Percentiles rank a stretch among this genome's conserved stretches.
These are phyloP conservation scores for Eudasyphora cyanicolor DNA, from an alignment of 2,888 invertebrate species.

Conservation along the genomic window DNA sequence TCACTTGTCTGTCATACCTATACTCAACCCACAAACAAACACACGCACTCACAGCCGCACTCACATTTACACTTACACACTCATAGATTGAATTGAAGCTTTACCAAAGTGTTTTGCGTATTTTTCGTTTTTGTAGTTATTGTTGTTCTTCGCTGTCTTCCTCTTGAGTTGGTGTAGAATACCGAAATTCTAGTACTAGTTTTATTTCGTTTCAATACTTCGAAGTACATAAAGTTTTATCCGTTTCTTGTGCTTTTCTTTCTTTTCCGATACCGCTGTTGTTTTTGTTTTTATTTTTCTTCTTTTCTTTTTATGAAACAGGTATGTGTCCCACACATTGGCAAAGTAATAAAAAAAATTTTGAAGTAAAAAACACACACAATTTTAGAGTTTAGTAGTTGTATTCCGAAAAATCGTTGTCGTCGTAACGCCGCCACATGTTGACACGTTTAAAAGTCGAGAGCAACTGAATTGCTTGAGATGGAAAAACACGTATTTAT, in stretches of 20 bases:
- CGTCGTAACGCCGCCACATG: constrained; percentile 42
- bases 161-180: too few species aligned
- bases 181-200: not conserved
- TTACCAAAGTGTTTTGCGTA: not conserved
- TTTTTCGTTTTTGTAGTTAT: not conserved
- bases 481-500: constrained; percentile 54
- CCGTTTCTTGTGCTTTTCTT: not conserved
- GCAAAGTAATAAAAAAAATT: constrained; percentile 26
- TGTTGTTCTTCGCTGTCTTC: constrained; percentile 29
- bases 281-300: not conserved
- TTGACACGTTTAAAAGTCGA: constrained; percentile 54
- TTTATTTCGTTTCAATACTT: not conserved
- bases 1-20: constrained; percentile 1
- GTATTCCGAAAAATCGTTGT: not conserved
- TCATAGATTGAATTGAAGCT: not conserved
- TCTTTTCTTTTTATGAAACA: not conserved
- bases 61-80: not conserved
- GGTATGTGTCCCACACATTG: not conserved
- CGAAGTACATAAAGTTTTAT: constrained; percentile 13
- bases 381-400: not conserved
- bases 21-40: not conserved
- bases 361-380: not conserved
- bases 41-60: not conserved
- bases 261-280: not conserved
- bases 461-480: constrained; percentile 58